Evolutionary conservation across 2,888 invertebrate species (phyloP).

Genomic region (Metallyticus violacea): DNA sequence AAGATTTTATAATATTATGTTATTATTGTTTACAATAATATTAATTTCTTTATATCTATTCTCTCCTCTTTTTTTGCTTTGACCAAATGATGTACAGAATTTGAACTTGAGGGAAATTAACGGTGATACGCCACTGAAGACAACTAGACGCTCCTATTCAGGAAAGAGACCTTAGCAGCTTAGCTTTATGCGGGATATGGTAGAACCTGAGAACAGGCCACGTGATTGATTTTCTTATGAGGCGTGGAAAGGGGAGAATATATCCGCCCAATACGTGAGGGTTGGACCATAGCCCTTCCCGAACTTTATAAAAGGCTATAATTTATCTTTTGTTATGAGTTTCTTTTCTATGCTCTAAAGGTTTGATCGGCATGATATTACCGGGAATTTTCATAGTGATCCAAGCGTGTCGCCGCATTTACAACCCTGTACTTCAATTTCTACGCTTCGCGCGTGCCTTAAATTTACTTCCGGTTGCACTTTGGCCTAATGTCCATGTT

Average conservation of each 20-base stretch:
- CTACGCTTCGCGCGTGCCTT: too few species aligned
- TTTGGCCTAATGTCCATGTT: too few species aligned
- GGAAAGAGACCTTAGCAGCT: neutral
- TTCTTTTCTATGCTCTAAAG: neutral
- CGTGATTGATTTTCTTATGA: neutral
- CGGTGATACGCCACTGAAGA: neutral
- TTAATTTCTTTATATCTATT: too few species aligned
- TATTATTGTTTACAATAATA: too few species aligned
- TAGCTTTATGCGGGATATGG: neutral
- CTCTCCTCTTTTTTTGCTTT: too few species aligned
- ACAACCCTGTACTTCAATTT: too few species aligned
- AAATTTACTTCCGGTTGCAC: too few species aligned
- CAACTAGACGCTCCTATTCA: neutral
- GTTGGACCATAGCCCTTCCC: too few species aligned
- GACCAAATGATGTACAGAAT: too few species aligned
- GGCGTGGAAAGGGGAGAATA: neutral
- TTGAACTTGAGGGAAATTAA: too few species aligned
- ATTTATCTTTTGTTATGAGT: neutral
- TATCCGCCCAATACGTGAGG: neutral
- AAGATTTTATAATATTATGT: too few species aligned
- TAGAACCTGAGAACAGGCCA: neutral
- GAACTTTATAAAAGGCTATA: neutral
- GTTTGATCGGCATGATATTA: neutral
- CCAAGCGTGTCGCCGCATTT: neutral
- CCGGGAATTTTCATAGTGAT: neutral